Evolutionary conservation across 2,113 vertebrate species (phyloP).

Genomic region (Periophthalmus modestus): DNA sequence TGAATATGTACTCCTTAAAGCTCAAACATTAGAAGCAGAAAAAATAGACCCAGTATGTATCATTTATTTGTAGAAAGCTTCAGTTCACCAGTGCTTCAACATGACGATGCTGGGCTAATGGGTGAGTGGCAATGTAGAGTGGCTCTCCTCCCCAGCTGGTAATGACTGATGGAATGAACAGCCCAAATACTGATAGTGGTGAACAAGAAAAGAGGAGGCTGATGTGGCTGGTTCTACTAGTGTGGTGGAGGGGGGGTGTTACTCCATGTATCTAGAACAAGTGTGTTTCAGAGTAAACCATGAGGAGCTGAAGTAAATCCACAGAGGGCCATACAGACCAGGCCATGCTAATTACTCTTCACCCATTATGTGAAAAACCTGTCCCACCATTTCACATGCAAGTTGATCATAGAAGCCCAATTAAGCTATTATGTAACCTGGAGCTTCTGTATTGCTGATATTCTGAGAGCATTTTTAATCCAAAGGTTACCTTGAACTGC

Average conservation of each 20-base stretch:
- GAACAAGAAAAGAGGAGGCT: too few species aligned
- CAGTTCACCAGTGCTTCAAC: too few species aligned
- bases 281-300: too few species aligned
- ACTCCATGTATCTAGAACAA: not conserved
- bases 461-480: not conserved
- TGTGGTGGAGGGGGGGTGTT: too few species aligned
- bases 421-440: not conserved
- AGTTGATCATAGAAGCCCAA: not conserved
- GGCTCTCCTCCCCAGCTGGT: not conserved
- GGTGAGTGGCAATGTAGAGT: too few species aligned
- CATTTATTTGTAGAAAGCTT: not conserved
- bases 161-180: not conserved
- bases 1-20: not conserved
- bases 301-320: not conserved
- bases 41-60: not conserved
- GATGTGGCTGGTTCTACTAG: too few species aligned
- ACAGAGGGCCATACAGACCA: not conserved
- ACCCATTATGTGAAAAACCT: not conserved
- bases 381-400: not conserved
- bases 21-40: not conserved
- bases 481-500: conserved; percentile 2
- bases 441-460: not conserved
- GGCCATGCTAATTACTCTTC: not conserved
- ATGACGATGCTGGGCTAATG: too few species aligned
- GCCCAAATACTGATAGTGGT: too few species aligned